phyloP scores from a whole-genome alignment of 2,113 vertebrate species.

The Bubo bubo region DNA sequence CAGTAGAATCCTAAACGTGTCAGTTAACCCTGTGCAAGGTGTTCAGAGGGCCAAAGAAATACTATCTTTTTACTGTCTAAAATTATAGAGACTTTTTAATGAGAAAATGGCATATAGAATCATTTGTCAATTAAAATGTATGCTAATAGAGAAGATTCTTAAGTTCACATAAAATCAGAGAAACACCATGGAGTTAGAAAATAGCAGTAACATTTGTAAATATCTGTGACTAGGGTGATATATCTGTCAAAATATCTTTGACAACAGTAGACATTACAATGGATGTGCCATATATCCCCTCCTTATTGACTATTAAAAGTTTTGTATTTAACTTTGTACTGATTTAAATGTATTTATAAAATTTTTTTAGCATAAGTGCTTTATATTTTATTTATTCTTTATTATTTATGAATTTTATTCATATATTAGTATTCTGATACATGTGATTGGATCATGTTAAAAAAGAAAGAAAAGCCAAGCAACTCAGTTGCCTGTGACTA shows the following conservation, averaged over 20 bases:
- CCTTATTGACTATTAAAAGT: background rate
- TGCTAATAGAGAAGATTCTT: background rate
- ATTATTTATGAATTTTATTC: background rate
- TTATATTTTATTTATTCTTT: background rate
- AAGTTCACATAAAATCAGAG: background rate
- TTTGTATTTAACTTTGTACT: background rate
- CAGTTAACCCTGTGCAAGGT: background rate
- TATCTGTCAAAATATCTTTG: background rate
- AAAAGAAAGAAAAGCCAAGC: background rate
- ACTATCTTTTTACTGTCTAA: background rate
- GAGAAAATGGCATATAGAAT: background rate
- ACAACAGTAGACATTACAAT: background rate
- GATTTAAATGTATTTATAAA: background rate
- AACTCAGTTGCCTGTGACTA: background rate
- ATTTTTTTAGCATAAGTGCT: background rate
- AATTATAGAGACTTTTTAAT: background rate
- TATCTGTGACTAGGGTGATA: background rate
- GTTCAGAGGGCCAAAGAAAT: background rate
- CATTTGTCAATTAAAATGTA: background rate
- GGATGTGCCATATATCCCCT: background rate
- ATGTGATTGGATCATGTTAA: background rate
- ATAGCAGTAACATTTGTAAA: background rate
- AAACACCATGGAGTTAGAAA: background rate
- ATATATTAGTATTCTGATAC: background rate
- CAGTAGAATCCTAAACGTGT: background rate